These are phyloP conservation scores for Mergus octosetaceus DNA, from an alignment of 2,797 vertebrate species.

Conservation along the genomic window DNA sequence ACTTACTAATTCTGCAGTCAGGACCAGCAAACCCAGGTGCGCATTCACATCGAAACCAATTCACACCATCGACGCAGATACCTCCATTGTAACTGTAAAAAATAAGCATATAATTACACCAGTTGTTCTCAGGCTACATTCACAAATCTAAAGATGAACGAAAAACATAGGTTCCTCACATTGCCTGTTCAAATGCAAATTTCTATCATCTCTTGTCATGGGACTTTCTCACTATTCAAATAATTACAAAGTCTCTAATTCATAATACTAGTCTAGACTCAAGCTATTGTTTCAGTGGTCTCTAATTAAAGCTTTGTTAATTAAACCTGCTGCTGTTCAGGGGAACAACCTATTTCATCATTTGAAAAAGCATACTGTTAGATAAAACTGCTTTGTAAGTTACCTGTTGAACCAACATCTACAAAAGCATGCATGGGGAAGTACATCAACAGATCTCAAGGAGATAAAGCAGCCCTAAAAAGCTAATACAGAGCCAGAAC, in stretches of 20 bases:
- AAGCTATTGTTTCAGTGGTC: background rate
- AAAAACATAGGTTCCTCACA: slow-evolving; percentile 50
- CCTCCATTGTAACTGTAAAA: slow-evolving; percentile 91
- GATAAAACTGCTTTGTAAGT: background rate
- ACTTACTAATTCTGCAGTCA: slow-evolving; percentile 98
- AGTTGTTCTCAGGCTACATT: background rate
- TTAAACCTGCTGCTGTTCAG: background rate
- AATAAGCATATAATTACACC: background rate
- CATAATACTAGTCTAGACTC: background rate
- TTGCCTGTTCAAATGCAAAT: slow-evolving; percentile 82
- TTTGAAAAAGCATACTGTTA: background rate
- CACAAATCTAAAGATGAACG: background rate
- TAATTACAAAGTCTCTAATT: slow-evolving; percentile 63
- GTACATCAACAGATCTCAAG: background rate
- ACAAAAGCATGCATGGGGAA: background rate
- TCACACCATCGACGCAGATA: slow-evolving; percentile 91
- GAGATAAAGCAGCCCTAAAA: background rate
- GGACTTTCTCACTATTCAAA: slow-evolving; percentile 71
- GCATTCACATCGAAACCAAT: slow-evolving; percentile 97
- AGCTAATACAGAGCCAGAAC: fast-evolving
- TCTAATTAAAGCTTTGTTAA: slow-evolving; percentile 25
- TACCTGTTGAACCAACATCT: background rate
- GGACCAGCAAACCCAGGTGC: slow-evolving; percentile 93
- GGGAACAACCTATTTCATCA: background rate
- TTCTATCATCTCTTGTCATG: slow-evolving; percentile 57